Conservation (phyloP, 35 echinoderm and acorn worm genomes). For the Diadema setosum region DNA sequence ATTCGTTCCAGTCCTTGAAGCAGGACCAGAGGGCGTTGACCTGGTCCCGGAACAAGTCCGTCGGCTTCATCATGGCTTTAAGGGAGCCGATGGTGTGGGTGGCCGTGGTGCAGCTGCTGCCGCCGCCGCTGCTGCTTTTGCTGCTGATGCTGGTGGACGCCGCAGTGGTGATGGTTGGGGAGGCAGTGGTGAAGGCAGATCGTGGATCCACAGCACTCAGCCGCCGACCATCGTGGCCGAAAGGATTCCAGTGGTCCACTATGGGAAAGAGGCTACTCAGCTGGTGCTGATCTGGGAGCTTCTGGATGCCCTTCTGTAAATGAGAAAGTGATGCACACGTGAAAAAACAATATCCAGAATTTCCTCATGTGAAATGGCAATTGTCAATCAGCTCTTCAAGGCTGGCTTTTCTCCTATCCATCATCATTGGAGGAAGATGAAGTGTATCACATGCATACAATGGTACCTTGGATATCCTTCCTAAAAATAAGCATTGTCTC, state of each 20-base stretch:
- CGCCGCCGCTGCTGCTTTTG: background rate
- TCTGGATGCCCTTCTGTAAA: constrained; percentile 11
- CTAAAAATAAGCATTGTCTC: too few relatives aligned
- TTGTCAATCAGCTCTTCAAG: too few relatives aligned
- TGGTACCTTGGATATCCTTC: too few relatives aligned
- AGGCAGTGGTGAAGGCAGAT: background rate
- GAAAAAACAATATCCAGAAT: too few relatives aligned
- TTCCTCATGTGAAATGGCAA: too few relatives aligned
- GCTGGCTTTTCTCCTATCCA: too few relatives aligned
- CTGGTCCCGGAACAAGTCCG: constrained; percentile 86
- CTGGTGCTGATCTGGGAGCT: constrained; percentile 1
- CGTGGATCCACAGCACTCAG: background rate
- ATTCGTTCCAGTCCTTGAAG: constrained; percentile 99
- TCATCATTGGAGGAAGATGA: too few relatives aligned
- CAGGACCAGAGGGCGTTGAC: constrained; percentile 68
- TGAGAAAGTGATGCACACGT: background rate
- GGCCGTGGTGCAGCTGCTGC: background rate
- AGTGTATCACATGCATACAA: too few relatives aligned
- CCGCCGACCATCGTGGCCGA: background rate
- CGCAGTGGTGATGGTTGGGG: background rate
- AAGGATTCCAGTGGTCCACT: constrained; percentile 15
- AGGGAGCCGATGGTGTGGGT: constrained; percentile 8
- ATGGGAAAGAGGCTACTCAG: constrained; percentile 1
- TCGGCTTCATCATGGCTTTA: constrained; percentile 89
- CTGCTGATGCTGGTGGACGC: too few relatives aligned